These are phyloP conservation scores for Pao palembangensis DNA, from an alignment of 2,113 vertebrate genomes.

Conservation along the genomic window DNA sequence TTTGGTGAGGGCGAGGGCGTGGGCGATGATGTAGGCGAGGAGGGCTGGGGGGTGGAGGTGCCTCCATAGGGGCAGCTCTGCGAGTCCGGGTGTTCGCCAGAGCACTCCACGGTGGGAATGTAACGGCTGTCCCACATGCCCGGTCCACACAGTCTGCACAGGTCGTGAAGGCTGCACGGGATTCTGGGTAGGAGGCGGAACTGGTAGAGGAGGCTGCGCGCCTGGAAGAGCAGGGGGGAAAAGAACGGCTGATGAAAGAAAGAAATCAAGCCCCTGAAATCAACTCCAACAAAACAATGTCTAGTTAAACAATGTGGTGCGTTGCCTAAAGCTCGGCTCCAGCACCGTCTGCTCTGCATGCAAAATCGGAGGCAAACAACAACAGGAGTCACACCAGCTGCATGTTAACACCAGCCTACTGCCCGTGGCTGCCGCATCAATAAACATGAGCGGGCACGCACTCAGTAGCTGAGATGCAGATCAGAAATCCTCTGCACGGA, in stretches of 20 bases:
- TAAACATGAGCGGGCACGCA: conserved; percentile 65
- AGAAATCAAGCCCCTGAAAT: neutral
- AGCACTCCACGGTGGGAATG: conserved; percentile 93
- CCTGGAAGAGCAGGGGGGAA: conserved; percentile 68
- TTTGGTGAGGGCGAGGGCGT: conserved; percentile 57
- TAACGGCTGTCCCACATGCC: conserved; percentile 99
- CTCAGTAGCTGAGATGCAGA: conserved; percentile 31
- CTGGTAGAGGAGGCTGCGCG: conserved; percentile 93
- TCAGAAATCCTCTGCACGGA: conserved; percentile 47
- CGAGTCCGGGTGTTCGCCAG: conserved; percentile 83
- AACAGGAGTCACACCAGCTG: conserved; percentile 22
- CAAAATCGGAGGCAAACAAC: conserved; percentile 39
- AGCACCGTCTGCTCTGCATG: conserved; percentile 10
- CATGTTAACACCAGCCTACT: conserved; percentile 30
- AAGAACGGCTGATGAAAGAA: conserved; percentile 1
- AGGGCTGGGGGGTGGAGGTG: conserved; percentile 75
- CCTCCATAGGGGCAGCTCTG: conserved; percentile 93
- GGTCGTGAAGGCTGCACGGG: conserved; percentile 92
- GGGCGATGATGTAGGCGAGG: conserved; percentile 63
- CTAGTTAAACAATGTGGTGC: neutral
- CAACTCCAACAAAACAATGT: neutral
- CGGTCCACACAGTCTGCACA: conserved; percentile 90
- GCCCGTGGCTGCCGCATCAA: conserved; percentile 60
- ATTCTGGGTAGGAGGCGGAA: conserved; percentile 91
- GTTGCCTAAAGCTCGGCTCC: conserved; percentile 21